Conservation (phyloP, 1,140 invertebrate species). For the Dendrolimus punctatus region DNA sequence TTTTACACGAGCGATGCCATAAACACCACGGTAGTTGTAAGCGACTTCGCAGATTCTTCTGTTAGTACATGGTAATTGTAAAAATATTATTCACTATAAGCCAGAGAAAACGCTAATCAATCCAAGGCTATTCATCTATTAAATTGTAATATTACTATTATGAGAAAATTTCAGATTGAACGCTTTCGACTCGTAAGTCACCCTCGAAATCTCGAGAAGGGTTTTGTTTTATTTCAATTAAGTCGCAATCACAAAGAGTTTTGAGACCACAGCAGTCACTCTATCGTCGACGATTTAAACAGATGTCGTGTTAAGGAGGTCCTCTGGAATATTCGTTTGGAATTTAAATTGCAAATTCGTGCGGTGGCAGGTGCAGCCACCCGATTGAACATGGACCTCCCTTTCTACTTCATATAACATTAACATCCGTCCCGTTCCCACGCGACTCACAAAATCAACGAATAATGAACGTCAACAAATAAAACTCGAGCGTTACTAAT, state of each 20-base stretch:
- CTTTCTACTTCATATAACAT: conserved; percentile 32
- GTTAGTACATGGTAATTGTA: background rate
- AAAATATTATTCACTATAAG: background rate
- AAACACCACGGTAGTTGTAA: no score
- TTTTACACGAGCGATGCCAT: no score
- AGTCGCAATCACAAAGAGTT: conserved; percentile 64
- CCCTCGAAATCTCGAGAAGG: conserved; percentile 28
- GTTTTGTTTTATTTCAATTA: conserved; percentile 70
- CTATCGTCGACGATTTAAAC: conserved; percentile 69
- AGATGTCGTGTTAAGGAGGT: conserved; percentile 74
- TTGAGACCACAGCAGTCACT: conserved; percentile 58
- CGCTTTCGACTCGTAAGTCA: conserved; percentile 13
- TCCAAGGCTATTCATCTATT: no score
- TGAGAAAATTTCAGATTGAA: conserved; percentile 12
- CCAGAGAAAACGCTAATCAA: no score
- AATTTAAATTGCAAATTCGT: conserved; percentile 74
- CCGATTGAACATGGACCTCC: conserved; percentile 43
- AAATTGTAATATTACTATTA: background rate
- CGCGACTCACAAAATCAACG: conserved; percentile 58
- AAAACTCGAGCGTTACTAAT: conserved; percentile 73
- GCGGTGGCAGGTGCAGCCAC: conserved; percentile 62
- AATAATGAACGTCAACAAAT: conserved; percentile 73
- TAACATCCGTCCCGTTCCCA: conserved; percentile 25
- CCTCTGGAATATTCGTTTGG: conserved; percentile 65
- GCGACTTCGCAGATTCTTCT: background rate